Evolutionary conservation across 2,113 vertebrate species (phyloP), one percentile per base, ranked within the genome.

Genomic region (Mustela lutreola): DNA sequence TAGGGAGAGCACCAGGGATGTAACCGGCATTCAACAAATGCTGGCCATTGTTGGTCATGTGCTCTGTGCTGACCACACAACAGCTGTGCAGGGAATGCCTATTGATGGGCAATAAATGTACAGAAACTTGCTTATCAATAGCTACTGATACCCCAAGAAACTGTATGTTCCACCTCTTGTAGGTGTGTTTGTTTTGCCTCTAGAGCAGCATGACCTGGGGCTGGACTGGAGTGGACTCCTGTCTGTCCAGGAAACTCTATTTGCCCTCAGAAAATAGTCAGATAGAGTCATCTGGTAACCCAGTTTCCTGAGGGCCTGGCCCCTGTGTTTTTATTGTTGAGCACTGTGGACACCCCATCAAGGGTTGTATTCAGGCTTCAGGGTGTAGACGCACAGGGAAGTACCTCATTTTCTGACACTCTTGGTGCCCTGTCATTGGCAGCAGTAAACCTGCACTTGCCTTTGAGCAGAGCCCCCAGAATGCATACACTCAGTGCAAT

Each of bases 61-160:
- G 53, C 42, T 70, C 50, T 6, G 15, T 70, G 79, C 80, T 80
- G 50, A 50, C 42, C 11, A 71, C 58, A 33, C 11, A 62, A 18
- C 8, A 36, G 53, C 24, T 80, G 63, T 56, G 4, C 31, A 2
- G 16, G 24, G 24, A 76, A 26, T 5, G 14, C 0, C 2, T 22
- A 28, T 1, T 4, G 31, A n/a, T 18, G 24, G 12, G 33, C 7
- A 21, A 3, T 21, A 50, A n/a, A 50, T 1, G 1, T 5, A 60
- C 5, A 48, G 53, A 92, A 58, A 53, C 28, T 53, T 48, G 1
- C 36, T 62, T 22, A 28, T 50, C 42, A 42, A 58, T 12, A 18
- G 11, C 6, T 11, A 14, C 67, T 45, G 78, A 7, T 9, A 16
- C 16, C 42, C 11, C 8, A 5, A 45, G 58, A 62, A 22, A 15